phyloP scores from a whole-genome alignment of 2,888 invertebrate genomes.

The Acleris laterana region DNA sequence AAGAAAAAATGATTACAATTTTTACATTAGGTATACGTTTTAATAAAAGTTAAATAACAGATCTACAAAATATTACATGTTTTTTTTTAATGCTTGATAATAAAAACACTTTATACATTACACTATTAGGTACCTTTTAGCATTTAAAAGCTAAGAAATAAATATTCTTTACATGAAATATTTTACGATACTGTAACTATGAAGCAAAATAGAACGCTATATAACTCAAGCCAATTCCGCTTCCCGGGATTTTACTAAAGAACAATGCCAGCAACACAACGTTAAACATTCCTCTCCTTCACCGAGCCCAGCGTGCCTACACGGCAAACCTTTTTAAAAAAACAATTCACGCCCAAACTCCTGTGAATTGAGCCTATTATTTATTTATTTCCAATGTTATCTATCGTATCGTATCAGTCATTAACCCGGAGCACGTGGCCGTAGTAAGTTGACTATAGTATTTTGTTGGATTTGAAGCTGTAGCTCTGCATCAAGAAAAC shows the following conservation, averaged over 20 bases:
- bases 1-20: not conserved
- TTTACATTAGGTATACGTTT: too few relatives aligned
- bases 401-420: conserved; percentile 75
- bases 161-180: too few relatives aligned
- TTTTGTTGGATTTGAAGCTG: conserved; percentile 83
- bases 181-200: too few relatives aligned
- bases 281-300: not conserved
- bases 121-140: too few relatives aligned
- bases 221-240: too few relatives aligned
- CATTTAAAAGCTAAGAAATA: too few relatives aligned
- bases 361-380: conserved; percentile 53
- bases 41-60: too few relatives aligned
- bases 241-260: not conserved
- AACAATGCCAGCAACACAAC: not conserved
- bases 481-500: conserved; percentile 80
- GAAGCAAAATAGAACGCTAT: too few relatives aligned
- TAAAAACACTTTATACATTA: too few relatives aligned
- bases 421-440: conserved; percentile 79
- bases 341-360: conserved; percentile 38
- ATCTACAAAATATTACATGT: too few relatives aligned
- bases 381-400: conserved; percentile 79
- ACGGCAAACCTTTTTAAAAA: conserved; percentile 33
- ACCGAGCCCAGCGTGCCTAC: not conserved
- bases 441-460: conserved; percentile 70
- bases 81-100: too few relatives aligned